A percentile compares a stretch with the other conserved stretches of the same genome.
phyloP scores from a whole-genome alignment of 2,113 vertebrate species.

The Anseranas semipalmata region DNA sequence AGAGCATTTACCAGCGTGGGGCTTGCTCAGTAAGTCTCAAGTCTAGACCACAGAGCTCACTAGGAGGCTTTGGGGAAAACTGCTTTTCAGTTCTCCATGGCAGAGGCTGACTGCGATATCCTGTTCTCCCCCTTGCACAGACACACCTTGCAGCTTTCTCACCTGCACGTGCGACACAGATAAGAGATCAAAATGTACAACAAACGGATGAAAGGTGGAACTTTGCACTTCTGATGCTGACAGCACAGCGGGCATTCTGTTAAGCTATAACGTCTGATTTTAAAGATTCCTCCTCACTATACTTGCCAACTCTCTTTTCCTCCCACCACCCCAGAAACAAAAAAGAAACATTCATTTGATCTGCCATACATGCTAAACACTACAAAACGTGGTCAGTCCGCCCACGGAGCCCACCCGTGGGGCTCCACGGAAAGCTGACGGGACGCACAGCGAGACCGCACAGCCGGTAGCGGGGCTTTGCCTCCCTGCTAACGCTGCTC shows the following conservation, averaged over 20 bases:
- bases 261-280: no score
- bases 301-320: rapidly evolving
- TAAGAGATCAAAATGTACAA: neutral
- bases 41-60: neutral
- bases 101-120: rapidly evolving
- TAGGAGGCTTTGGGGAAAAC: neutral
- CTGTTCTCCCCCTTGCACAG: neutral
- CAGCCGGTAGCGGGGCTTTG: neutral
- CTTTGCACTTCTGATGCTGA: neutral
- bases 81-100: neutral
- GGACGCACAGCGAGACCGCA: rapidly evolving
- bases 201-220: rapidly evolving
- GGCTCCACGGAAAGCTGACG: rapidly evolving
- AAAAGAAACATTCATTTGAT: neutral
- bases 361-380: neutral
- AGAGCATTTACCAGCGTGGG: neutral
- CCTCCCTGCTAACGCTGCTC: neutral
- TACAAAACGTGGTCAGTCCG: neutral
- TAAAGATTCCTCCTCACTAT: neutral
- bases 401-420: neutral
- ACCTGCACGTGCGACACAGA: rapidly evolving
- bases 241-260: neutral
- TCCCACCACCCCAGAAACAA: neutral
- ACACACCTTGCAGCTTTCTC: neutral
- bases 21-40: neutral